Base-by-base conservation (phyloP, 2,888 invertebrate species). In the Cinara cedri region DNA sequence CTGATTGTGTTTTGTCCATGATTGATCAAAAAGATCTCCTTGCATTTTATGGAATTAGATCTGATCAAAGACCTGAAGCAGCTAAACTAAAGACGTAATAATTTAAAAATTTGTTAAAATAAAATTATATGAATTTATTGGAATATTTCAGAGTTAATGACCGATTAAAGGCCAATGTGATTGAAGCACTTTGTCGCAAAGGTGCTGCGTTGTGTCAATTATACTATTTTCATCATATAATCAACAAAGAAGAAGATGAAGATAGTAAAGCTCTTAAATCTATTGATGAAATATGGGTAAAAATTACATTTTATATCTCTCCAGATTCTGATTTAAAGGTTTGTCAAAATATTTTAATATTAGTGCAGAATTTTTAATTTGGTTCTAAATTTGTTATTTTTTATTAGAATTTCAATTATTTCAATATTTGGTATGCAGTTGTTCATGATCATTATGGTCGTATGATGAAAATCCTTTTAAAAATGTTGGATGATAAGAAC, bases 341-440 rank as follows among this genome's bases (percentile, higher is more conserved):
- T 92, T 87, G 88, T 90, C 1, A 96, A 97, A 85, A 88, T 92
- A 65, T 88, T 92, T 65, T 90, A 88, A 74, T 96, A 96, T 86
- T 85, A 88, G 54, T 94, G 95, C 82, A 81, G 65, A 26, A 49
- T 72, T 78, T 57, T 70, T 70, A 76, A 72, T 54, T 54, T 55
- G 13, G 51, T 68, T 63, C 66, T 24, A 44, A 78, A 24, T 21
- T 34, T 57, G 16, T 46, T 1, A 14, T 49, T 78, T 60, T 74
- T 11, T 46, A 76, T 49, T 24, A 81, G 81, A 81, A 68, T 13
- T 74, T 80, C 14, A 60, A 81, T 55, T 90, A 91, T 84, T 93
- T 97, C 85, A 91, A 91, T 16, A 87, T 93, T 57, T 94, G 94
- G 91, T 94, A 97, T 85, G 92, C 94, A 63, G 90, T 92, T 84